These are phyloP conservation scores for Homalodisca vitripennis DNA, from an alignment of 1,140 invertebrate species.

Conservation along the genomic window DNA sequence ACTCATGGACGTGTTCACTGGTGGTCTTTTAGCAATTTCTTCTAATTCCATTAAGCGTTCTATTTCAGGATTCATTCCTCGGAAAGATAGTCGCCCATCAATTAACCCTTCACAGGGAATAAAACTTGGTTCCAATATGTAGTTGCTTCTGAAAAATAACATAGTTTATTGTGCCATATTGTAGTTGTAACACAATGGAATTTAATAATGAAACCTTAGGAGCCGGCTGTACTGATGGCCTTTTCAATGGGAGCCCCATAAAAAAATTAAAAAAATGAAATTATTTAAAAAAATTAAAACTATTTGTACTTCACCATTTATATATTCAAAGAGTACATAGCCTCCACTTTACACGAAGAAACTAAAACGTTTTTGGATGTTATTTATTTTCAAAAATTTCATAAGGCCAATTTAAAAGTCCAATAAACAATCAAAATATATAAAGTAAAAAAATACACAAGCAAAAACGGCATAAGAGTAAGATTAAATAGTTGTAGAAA, in stretches of 20 bases:
- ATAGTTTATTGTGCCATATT: not conserved
- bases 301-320: not conserved
- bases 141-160: slow-evolving; percentile 58
- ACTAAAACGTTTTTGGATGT: too few relatives aligned
- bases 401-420: too few relatives aligned
- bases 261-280: not conserved
- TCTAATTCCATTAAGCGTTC: slow-evolving; percentile 67
- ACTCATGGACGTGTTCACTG: slow-evolving; percentile 45
- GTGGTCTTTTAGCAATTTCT: slow-evolving; percentile 48
- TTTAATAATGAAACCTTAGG: not conserved
- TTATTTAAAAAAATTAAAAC: not conserved
- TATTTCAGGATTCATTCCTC: slow-evolving; percentile 86
- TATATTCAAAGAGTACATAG: too few relatives aligned
- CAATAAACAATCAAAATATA: too few relatives aligned
- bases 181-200: not conserved
- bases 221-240: too few relatives aligned
- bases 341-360: not conserved
- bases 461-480: too few relatives aligned
- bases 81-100: slow-evolving; percentile 80
- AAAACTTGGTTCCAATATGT: slow-evolving; percentile 73
- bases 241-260: not conserved
- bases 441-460: too few relatives aligned
- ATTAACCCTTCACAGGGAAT: slow-evolving; percentile 69
- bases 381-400: too few relatives aligned
- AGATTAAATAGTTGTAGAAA: too few relatives aligned